Evolutionary conservation across 2,888 invertebrate genomes (phyloP).

Genomic region (Lasius platythorax): DNA sequence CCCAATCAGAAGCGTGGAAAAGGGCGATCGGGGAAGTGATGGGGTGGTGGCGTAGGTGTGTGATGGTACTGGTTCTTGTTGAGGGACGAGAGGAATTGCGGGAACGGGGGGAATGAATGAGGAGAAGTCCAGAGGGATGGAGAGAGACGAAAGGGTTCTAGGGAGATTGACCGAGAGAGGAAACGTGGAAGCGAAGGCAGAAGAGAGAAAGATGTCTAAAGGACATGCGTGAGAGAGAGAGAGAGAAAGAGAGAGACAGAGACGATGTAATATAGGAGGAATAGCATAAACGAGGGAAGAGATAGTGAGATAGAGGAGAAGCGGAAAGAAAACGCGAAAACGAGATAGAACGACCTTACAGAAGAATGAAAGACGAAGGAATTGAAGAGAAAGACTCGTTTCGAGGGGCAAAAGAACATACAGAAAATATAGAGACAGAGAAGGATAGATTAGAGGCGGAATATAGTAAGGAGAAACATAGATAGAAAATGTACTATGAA

Average conservation of each 20-base stretch:
- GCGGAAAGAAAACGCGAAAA: slow-evolving; percentile 24
- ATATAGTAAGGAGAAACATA: slow-evolving; percentile 65
- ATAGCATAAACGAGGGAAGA: slow-evolving; percentile 42
- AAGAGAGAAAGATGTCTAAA: slow-evolving; percentile 31
- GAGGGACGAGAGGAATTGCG: slow-evolving; percentile 50
- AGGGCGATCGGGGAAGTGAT: slow-evolving; percentile 64
- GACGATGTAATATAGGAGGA: slow-evolving; percentile 40
- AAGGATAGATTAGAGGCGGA: slow-evolving; percentile 63
- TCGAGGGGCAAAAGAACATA: slow-evolving; percentile 42
- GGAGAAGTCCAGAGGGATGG: slow-evolving; percentile 46
- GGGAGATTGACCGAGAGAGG: slow-evolving; percentile 34
- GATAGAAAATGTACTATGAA: slow-evolving; percentile 54
- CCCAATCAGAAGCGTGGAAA: slow-evolving; percentile 62
- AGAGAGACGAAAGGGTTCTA: slow-evolving; percentile 39
- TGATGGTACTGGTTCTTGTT: slow-evolving; percentile 54
- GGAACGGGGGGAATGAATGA: slow-evolving; percentile 23
- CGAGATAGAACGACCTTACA: slow-evolving; percentile 35
- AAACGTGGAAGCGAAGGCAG: slow-evolving; percentile 1
- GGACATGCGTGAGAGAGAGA: neutral
- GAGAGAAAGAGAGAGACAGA: slow-evolving; percentile 26
- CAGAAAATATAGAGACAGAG: slow-evolving; percentile 50
- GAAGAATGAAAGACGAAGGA: slow-evolving; percentile 48
- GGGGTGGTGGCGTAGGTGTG: slow-evolving; percentile 69
- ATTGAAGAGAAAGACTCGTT: slow-evolving; percentile 51
- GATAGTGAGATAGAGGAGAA: slow-evolving; percentile 61